phyloP scores from a whole-genome alignment of 2,888 invertebrate genomes.

The Cataglyphis livida region DNA sequence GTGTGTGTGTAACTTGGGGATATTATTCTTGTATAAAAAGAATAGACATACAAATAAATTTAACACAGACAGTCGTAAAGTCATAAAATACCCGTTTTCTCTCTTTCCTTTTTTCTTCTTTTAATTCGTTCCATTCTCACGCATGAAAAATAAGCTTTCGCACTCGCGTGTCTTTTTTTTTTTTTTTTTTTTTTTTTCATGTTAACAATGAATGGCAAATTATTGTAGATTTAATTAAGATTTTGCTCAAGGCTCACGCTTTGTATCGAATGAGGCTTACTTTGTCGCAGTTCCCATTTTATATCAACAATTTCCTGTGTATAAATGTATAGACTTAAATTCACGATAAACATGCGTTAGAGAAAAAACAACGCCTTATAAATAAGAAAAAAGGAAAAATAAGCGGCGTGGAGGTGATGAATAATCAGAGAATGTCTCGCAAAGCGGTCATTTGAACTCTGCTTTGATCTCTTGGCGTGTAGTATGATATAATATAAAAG shows the following conservation, averaged over 20 bases:
- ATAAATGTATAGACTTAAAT: conserved; percentile 62
- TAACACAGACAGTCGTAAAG: conserved; percentile 10
- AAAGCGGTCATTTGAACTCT: conserved; percentile 6
- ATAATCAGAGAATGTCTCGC: conserved; percentile 34
- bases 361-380: conserved; percentile 82
- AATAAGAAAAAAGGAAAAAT: conserved; percentile 73
- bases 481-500: neutral
- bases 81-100: neutral
- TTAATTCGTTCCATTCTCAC: neutral
- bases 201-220: conserved; percentile 18
- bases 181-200: neutral
- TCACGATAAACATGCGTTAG: conserved; percentile 81
- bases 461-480: neutral
- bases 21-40: conserved; percentile 8
- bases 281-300: conserved; percentile 5
- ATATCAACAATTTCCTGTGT: conserved; percentile 28
- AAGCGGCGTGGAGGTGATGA: conserved; percentile 79
- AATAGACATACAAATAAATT: conserved; percentile 40
- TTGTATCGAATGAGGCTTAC: conserved; percentile 28
- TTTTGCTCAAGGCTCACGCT: conserved; percentile 33
- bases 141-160: conserved; percentile 15
- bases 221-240: conserved; percentile 33
- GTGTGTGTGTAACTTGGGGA: conserved; percentile 2
- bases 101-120: neutral
- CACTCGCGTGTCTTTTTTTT: neutral